Evolutionary conservation across 1,140 invertebrate genomes (phyloP).

Genomic region (Tetramorium simillimum): DNA sequence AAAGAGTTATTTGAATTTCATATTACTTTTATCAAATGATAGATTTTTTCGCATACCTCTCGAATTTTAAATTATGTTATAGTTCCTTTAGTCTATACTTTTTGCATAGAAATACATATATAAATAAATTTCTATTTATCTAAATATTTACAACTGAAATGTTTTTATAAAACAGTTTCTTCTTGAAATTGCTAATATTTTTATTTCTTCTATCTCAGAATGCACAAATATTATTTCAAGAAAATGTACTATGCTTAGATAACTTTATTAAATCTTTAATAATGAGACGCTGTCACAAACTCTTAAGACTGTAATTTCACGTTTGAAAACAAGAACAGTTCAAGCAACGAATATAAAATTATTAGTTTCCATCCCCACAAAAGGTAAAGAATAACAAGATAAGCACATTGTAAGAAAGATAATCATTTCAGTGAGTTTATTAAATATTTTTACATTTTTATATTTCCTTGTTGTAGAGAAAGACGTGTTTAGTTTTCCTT

Average conservation of each 20-base stretch:
- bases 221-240: neutral
- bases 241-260: neutral
- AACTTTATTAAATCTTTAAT: conserved; percentile 16
- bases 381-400: neutral
- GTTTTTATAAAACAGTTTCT: neutral
- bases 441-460: conserved; percentile 14
- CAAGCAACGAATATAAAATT: conserved; percentile 7
- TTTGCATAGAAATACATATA: neutral
- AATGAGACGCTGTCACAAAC: neutral
- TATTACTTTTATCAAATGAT: neutral
- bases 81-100: neutral
- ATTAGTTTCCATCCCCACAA: neutral
- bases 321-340: neutral
- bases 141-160: neutral
- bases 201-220: neutral
- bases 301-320: conserved; percentile 15
- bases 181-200: neutral
- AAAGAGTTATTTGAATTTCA: neutral
- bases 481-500: neutral
- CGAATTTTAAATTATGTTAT: neutral
- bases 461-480: neutral
- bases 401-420: neutral
- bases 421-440: neutral
- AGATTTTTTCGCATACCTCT: neutral
- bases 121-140: neutral